phyloP scores from a whole-genome alignment of 2,113 vertebrate species.

The Bos taurus region DNA sequence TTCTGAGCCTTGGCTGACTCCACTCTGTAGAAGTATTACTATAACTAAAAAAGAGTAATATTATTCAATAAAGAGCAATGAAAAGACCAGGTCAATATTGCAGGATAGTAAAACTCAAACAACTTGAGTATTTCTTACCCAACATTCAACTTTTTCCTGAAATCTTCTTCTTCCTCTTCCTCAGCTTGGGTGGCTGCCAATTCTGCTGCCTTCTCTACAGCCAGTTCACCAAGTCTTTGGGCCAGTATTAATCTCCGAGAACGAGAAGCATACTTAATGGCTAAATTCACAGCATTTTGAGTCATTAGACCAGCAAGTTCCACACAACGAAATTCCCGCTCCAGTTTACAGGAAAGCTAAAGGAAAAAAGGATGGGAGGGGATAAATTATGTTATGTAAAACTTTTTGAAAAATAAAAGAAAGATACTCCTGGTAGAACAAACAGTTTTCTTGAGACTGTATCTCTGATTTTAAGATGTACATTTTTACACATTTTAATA shows the following conservation, averaged over 20 bases:
- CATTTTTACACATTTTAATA: background rate
- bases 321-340: conserved; percentile 94
- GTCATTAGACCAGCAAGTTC: conserved; percentile 95
- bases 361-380: background rate
- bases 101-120: conserved; percentile 1
- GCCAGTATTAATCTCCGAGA: conserved; percentile 90
- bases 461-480: background rate
- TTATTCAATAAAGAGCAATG: conserved; percentile 14
- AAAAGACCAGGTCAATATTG: background rate
- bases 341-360: conserved; percentile 95
- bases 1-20: conserved; percentile 44
- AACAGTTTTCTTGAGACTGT: background rate
- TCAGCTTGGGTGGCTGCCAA: conserved; percentile 66
- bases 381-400: background rate
- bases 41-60: conserved; percentile 64
- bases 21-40: conserved; percentile 71
- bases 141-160: conserved; percentile 65
- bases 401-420: background rate
- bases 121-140: conserved; percentile 77
- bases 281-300: conserved; percentile 87
- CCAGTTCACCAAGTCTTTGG: conserved; percentile 90
- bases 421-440: background rate
- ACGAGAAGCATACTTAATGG: conserved; percentile 94
- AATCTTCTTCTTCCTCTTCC: conserved; percentile 77
- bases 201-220: conserved; percentile 87